Conservation (phyloP, 2,797 vertebrate species). For the Distichodus sexfasciatus region DNA sequence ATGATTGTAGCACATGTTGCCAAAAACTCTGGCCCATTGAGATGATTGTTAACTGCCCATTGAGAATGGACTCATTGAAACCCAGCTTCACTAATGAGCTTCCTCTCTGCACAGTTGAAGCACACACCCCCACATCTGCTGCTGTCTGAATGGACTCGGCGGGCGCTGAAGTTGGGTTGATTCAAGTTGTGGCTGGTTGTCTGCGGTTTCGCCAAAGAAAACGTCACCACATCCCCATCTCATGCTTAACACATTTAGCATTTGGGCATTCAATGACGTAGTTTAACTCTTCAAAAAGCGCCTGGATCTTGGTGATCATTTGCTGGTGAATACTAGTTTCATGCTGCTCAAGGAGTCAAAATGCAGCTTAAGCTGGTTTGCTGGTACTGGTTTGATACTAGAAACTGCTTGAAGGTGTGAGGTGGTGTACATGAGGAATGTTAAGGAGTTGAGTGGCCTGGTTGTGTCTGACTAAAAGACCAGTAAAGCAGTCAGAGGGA, state of each 20-base stretch:
- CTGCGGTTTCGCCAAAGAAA: not conserved
- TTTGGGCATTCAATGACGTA: too few relatives aligned
- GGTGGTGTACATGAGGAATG: too few relatives aligned
- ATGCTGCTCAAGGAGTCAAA: too few relatives aligned
- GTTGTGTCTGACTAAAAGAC: not conserved
- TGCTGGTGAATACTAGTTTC: too few relatives aligned
- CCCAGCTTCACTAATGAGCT: conserved; percentile 58
- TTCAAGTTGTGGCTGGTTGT: not conserved
- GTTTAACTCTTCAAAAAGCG: too few relatives aligned
- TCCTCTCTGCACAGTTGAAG: conserved; percentile 53
- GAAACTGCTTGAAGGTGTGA: too few relatives aligned
- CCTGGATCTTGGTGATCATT: too few relatives aligned
- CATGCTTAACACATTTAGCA: too few relatives aligned
- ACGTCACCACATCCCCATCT: not conserved
- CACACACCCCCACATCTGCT: conserved; percentile 52
- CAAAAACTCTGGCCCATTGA: conserved; percentile 64
- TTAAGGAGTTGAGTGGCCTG: not conserved
- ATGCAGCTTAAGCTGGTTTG: too few relatives aligned
- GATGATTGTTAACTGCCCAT: conserved; percentile 63
- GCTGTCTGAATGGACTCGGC: conserved; percentile 24
- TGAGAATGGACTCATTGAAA: conserved; percentile 63
- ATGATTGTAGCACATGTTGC: conserved; percentile 64
- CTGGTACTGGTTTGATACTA: too few relatives aligned
- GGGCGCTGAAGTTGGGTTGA: conserved; percentile 30
- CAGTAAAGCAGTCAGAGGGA: not conserved